phyloP scores from a whole-genome alignment of 2,113 vertebrate genomes.

The Oncorhynchus nerka region DNA sequence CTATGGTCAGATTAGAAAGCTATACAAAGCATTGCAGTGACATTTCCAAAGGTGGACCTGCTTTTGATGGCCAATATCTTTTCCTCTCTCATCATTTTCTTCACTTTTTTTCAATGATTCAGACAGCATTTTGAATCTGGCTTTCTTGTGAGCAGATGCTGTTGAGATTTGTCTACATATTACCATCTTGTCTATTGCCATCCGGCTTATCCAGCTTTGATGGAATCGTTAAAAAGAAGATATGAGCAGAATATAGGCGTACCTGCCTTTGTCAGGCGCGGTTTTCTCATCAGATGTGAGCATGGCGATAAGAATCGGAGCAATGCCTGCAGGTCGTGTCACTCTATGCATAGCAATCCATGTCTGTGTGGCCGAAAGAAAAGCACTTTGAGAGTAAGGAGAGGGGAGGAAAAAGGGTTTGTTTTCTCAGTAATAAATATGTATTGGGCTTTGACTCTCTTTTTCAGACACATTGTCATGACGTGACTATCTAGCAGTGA shows the following conservation, averaged over 20 bases:
- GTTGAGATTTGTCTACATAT: conserved; percentile 64
- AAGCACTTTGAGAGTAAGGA: conserved; percentile 39
- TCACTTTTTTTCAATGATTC: conserved; percentile 61
- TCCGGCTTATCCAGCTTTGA: conserved; percentile 68
- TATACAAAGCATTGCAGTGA: conserved; percentile 29
- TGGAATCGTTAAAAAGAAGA: conserved; percentile 74
- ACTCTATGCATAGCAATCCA: conserved; percentile 71
- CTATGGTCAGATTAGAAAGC: conserved; percentile 2
- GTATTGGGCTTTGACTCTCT: conserved; percentile 53
- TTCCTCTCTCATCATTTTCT: conserved; percentile 38
- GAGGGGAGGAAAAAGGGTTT: conserved; percentile 25
- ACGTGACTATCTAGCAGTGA: too few relatives aligned
- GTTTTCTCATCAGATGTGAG: conserved; percentile 71
- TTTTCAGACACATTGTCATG: conserved; percentile 29
- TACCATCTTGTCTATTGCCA: conserved; percentile 65
- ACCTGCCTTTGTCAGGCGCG: conserved; percentile 63
- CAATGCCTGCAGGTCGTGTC: conserved; percentile 68
- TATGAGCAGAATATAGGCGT: conserved; percentile 65
- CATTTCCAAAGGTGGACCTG: conserved; percentile 40
- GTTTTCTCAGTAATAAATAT: conserved; percentile 51
- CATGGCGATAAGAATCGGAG: conserved; percentile 69
- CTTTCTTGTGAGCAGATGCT: conserved; percentile 62
- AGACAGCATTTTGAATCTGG: conserved; percentile 61
- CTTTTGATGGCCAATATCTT: conserved; percentile 38
- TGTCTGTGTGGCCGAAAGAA: conserved; percentile 51